Percentiles rank a stretch among this genome's conserved stretches.
Conservation (phyloP, 2,113 vertebrate genomes). For the Columba livia region DNA sequence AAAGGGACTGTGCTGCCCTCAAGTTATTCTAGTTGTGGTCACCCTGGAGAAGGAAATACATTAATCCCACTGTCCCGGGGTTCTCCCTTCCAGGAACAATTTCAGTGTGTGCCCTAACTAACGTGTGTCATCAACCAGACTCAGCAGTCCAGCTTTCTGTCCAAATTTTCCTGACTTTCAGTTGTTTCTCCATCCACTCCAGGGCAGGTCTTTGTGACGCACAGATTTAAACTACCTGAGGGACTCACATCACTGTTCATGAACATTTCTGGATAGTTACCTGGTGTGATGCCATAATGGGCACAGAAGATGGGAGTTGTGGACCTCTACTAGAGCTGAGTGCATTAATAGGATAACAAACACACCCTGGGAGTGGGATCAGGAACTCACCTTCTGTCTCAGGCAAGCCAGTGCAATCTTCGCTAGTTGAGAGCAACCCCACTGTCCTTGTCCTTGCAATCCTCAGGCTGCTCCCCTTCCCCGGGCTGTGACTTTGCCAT, state of each 20-base stretch:
- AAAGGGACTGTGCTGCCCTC: background rate
- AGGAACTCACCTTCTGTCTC: slow-evolving; percentile 47
- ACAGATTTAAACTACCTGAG: background rate
- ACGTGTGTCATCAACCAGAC: background rate
- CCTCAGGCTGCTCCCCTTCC: slow-evolving; percentile 17
- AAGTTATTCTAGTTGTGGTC: background rate
- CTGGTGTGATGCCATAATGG: background rate
- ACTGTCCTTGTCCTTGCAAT: slow-evolving; percentile 6
- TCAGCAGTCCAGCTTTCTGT: background rate
- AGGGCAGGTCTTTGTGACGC: background rate
- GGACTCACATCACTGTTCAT: background rate
- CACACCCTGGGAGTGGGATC: background rate
- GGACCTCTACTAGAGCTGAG: background rate
- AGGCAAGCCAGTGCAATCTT: background rate
- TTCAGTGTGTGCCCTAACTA: background rate
- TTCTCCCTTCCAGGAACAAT: background rate
- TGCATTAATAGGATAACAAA: background rate
- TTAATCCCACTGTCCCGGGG: background rate
- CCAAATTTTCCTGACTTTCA: background rate
- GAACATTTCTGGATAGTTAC: background rate
- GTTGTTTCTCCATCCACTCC: background rate
- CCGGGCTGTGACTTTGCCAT: background rate
- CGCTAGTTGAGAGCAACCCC: slow-evolving; percentile 23
- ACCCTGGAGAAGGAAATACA: background rate
- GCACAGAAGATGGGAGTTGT: background rate